Conservation (phyloP, 1,140 invertebrate genomes). For the Drosophila murphyi region DNA sequence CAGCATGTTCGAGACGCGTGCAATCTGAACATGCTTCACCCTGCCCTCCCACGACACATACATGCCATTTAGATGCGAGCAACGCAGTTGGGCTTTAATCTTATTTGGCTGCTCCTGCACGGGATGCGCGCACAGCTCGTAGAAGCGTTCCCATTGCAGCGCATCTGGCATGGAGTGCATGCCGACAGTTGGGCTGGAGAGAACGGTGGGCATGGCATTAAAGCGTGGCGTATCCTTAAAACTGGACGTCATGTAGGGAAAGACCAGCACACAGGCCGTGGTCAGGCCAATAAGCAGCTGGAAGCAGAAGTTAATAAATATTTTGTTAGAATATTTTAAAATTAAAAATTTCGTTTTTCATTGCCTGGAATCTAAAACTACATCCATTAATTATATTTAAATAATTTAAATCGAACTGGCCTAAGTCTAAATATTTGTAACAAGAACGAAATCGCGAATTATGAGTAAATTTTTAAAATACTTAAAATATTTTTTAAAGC, state of each 20-base stretch:
- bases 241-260: slow-evolving; percentile 85
- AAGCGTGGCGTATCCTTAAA: slow-evolving; percentile 83
- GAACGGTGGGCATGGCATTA: slow-evolving; percentile 55
- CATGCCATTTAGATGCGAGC: slow-evolving; percentile 88
- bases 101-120: slow-evolving; percentile 88
- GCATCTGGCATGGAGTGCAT: slow-evolving; percentile 43
- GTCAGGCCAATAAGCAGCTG: slow-evolving; percentile 76
- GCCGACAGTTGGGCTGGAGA: slow-evolving; percentile 45
- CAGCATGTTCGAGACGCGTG: slow-evolving; percentile 87
- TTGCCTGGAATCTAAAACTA: no score
- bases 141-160: slow-evolving; percentile 89
- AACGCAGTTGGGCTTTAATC: slow-evolving; percentile 88
- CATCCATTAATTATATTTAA: no score
- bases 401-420: no score
- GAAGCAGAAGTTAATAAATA: neutral
- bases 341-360: no score
- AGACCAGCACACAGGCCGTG: slow-evolving; percentile 85
- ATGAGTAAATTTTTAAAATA: no score
- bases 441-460: no score
- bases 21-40: slow-evolving; percentile 88
- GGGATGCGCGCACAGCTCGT: slow-evolving; percentile 89
- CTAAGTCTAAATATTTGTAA: no score
- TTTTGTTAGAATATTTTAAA: no score
- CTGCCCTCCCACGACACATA: slow-evolving; percentile 90
- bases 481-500: no score